phyloP scores from a whole-genome alignment of 2,888 invertebrate species.

The Microdon myrmicae region DNA sequence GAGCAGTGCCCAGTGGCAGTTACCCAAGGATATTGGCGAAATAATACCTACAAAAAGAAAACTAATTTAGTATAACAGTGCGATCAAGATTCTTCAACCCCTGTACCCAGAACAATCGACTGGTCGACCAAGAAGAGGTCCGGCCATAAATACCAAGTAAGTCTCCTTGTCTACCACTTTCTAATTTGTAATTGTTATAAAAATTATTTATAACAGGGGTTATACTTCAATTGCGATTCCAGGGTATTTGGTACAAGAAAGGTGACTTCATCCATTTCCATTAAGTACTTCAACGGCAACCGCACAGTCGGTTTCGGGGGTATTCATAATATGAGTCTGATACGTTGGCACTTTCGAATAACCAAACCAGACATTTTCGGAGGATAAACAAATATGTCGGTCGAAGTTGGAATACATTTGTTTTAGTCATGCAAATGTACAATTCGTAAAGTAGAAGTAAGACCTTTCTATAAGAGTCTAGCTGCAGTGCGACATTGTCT shows the following conservation, averaged over 20 bases:
- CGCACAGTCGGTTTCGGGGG: constrained; percentile 47
- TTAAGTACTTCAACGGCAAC: constrained; percentile 18
- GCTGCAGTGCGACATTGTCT: constrained; percentile 76
- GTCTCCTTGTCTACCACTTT: too few species aligned
- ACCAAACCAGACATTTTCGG: constrained; percentile 79
- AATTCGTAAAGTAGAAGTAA: constrained; percentile 74
- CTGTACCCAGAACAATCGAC: too few species aligned
- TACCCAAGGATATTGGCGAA: too few species aligned
- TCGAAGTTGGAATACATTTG: constrained; percentile 59
- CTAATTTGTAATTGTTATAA: too few species aligned
- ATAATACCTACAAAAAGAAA: too few species aligned
- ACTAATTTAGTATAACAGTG: too few species aligned
- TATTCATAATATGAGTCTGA: constrained; percentile 71
- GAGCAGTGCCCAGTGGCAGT: too few species aligned
- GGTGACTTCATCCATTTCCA: constrained; percentile 31
- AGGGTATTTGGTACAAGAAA: constrained; percentile 24
- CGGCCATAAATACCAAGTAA: too few species aligned
- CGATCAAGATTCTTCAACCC: too few species aligned
- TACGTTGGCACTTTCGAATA: constrained; percentile 80
- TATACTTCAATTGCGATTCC: constrained; percentile 14
- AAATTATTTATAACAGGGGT: too few species aligned
- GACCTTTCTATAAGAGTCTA: constrained; percentile 74
- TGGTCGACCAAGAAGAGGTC: too few species aligned
- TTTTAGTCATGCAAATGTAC: constrained; percentile 67
- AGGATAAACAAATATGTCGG: constrained; percentile 72